Evolutionary conservation across 2,797 vertebrate species (phyloP).

Genomic region (Harpagifer antarcticus): DNA sequence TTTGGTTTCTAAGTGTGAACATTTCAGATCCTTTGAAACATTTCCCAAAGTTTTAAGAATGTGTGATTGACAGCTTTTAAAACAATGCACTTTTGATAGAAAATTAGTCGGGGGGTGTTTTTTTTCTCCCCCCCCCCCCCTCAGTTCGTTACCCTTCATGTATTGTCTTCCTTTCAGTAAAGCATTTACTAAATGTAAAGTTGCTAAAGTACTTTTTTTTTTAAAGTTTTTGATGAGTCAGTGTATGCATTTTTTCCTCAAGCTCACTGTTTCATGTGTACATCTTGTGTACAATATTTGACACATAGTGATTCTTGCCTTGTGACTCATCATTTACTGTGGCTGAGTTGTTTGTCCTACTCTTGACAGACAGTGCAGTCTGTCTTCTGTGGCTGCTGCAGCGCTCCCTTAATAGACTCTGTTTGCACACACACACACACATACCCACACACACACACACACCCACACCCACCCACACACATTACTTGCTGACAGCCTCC

Average conservation of each 20-base stretch:
- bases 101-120: not conserved
- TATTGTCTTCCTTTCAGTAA: no score
- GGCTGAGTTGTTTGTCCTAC: constrained; percentile 62
- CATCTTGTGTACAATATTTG: not conserved
- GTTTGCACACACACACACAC: constrained; percentile 37
- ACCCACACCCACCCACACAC: constrained; percentile 34
- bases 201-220: not conserved
- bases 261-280: not conserved
- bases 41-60: not conserved
- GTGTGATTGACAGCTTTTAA: not conserved
- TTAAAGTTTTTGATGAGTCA: constrained; percentile 2
- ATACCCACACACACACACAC: constrained; percentile 21
- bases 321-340: constrained; percentile 43
- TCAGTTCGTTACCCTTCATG: not conserved
- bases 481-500: constrained; percentile 39
- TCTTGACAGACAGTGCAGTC: constrained; percentile 63
- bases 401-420: constrained; percentile 56
- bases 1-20: not conserved
- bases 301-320: constrained; percentile 5
- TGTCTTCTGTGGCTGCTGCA: constrained; percentile 47
- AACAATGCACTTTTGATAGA: not conserved
- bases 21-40: not conserved
- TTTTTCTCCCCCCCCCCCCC: not conserved
- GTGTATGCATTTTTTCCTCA: not conserved
- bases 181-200: not conserved